A percentile compares a stretch with the other conserved stretches of the same genome.
Evolutionary conservation across 2,113 vertebrate genomes (phyloP).

Genomic region (Cisticola juncidis): DNA sequence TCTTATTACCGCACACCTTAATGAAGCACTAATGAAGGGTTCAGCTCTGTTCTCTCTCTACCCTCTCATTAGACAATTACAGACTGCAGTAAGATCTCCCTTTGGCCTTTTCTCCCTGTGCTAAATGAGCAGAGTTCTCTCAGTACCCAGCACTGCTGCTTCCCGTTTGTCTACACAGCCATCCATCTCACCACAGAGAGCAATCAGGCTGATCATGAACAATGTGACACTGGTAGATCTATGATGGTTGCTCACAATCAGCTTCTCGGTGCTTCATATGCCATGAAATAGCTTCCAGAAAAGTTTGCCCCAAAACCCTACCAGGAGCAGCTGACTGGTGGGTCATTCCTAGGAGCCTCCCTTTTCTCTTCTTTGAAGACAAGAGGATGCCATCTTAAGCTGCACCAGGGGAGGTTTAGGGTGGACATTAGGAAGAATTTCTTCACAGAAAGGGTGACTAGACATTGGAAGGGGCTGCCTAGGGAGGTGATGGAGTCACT

Average conservation of each 20-base stretch:
- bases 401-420: not conserved
- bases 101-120: not conserved
- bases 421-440: not conserved
- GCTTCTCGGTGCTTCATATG: not conserved
- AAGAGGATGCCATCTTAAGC: not conserved
- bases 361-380: not conserved
- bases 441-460: not conserved
- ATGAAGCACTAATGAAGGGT: not conserved
- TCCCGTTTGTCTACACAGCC: not conserved
- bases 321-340: not conserved
- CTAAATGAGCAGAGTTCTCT: not conserved
- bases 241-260: accelerated
- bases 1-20: not conserved
- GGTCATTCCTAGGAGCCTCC: not conserved
- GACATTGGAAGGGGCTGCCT: not conserved
- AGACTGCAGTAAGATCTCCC: not conserved
- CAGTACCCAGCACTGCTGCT: not conserved
- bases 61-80: not conserved
- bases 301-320: not conserved
- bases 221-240: not conserved
- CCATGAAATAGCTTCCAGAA: not conserved
- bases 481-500: not conserved
- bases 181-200: not conserved
- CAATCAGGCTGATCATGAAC: not conserved
- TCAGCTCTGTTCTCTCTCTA: not conserved